phyloP scores from a whole-genome alignment of 2,113 vertebrate genomes.

The Sorex fumeus region DNA sequence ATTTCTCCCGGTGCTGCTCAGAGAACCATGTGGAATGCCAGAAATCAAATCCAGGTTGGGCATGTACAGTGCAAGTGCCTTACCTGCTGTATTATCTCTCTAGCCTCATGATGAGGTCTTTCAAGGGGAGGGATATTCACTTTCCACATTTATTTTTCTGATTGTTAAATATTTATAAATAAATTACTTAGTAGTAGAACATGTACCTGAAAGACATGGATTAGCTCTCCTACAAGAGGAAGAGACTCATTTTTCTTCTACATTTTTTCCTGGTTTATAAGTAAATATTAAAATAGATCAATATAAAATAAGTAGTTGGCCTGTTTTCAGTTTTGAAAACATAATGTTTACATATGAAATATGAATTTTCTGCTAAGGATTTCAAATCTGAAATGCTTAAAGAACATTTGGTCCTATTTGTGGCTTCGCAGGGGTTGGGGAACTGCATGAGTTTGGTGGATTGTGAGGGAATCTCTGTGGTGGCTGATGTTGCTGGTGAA shows the following conservation, averaged over 20 bases:
- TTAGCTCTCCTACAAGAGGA: not conserved
- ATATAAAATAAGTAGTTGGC: not conserved
- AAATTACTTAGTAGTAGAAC: not conserved
- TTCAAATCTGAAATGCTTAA: not conserved
- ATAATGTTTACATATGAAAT: no score
- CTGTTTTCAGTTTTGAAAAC: slow-evolving; percentile 3
- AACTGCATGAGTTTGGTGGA: not conserved
- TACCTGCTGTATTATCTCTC: no score
- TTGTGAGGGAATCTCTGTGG: not conserved
- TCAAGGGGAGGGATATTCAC: not conserved
- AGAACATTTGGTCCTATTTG: slow-evolving; percentile 16
- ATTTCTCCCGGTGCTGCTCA: no score
- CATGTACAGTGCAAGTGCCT: no score
- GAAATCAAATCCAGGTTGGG: no score
- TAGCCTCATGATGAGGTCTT: not conserved
- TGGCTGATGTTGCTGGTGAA: not conserved
- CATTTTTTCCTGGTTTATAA: not conserved
- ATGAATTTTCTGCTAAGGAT: no score
- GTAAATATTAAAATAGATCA: not conserved
- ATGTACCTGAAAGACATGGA: not conserved
- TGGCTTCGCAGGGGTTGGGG: not conserved
- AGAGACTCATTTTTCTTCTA: not conserved
- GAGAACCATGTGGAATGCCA: no score
- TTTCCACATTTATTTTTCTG: not conserved
- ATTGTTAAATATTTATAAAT: slow-evolving; percentile 10